Evolutionary conservation across 2,888 invertebrate species (phyloP).

Genomic region (Boloria euphrosyne): DNA sequence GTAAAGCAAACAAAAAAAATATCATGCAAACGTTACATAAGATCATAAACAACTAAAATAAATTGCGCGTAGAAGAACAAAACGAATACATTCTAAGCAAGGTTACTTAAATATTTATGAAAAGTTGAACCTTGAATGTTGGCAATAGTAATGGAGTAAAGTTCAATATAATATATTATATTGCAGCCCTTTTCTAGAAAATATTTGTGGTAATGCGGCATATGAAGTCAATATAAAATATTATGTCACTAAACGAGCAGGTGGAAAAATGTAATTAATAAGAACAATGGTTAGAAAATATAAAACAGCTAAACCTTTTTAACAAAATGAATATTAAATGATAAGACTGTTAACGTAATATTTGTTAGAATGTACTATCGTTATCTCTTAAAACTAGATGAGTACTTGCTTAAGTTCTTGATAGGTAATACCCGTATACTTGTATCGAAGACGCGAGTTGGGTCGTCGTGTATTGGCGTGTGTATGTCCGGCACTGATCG

Average conservation of each 20-base stretch:
- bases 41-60: conserved; percentile 31
- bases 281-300: too few species aligned
- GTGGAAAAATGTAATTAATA: too few species aligned
- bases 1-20: conserved; percentile 71
- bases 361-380: not conserved
- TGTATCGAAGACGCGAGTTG: conserved; percentile 5
- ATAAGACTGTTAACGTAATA: not conserved
- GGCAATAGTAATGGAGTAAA: conserved; percentile 50
- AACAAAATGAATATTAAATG: not conserved
- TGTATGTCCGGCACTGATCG: conserved; percentile 70
- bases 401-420: conserved; percentile 8
- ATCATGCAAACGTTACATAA: conserved; percentile 59
- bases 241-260: not conserved
- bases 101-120: conserved; percentile 42
- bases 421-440: not conserved
- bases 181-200: conserved; percentile 40
- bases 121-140: conserved; percentile 40
- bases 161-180: conserved; percentile 48
- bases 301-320: not conserved
- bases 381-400: not conserved
- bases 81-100: conserved; percentile 37
- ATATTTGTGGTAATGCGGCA: conserved; percentile 45
- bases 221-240: conserved; percentile 29
- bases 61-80: conserved; percentile 26
- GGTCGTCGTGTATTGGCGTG: conserved; percentile 59